These are phyloP conservation scores for Lycodopsis pacificus DNA, from an alignment of 2,797 vertebrate species.

Conservation along the genomic window DNA sequence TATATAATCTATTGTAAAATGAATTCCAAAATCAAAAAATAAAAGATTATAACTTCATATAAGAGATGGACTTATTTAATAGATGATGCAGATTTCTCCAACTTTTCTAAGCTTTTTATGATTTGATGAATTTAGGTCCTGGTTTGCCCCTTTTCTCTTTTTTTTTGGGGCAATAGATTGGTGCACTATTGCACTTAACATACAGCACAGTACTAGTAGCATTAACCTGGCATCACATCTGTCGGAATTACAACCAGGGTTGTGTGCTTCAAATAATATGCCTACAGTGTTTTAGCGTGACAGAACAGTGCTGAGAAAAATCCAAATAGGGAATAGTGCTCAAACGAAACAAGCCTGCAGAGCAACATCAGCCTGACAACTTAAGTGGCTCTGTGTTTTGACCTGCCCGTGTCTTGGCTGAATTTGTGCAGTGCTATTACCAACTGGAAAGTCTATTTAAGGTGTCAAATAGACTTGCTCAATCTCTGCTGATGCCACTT, in stretches of 20 bases:
- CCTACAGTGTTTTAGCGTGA: background rate
- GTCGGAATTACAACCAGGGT: background rate
- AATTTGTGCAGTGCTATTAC: conserved; percentile 22
- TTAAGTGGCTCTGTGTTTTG: conserved; percentile 29
- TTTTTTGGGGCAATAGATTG: background rate
- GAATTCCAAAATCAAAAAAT: background rate
- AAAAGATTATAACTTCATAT: background rate
- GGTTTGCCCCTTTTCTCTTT: background rate
- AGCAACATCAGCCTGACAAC: conserved; percentile 13
- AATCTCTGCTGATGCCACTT: conserved; percentile 1
- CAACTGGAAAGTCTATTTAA: conserved; percentile 18
- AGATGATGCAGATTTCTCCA: background rate
- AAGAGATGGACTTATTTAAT: background rate
- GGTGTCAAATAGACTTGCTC: conserved; percentile 7
- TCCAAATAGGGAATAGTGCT: conserved; percentile 10
- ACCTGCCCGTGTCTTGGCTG: conserved; percentile 24
- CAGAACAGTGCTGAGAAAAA: conserved; percentile 9
- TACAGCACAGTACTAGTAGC: background rate
- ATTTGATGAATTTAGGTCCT: background rate
- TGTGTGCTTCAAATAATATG: background rate
- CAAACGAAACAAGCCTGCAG: conserved; percentile 16
- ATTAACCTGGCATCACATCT: background rate
- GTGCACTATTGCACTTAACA: background rate
- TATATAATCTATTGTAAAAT: background rate
- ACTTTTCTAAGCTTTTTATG: background rate